Evolutionary conservation across 2,797 vertebrate genomes (phyloP).

Genomic region (Brachyalestes nurse): DNA sequence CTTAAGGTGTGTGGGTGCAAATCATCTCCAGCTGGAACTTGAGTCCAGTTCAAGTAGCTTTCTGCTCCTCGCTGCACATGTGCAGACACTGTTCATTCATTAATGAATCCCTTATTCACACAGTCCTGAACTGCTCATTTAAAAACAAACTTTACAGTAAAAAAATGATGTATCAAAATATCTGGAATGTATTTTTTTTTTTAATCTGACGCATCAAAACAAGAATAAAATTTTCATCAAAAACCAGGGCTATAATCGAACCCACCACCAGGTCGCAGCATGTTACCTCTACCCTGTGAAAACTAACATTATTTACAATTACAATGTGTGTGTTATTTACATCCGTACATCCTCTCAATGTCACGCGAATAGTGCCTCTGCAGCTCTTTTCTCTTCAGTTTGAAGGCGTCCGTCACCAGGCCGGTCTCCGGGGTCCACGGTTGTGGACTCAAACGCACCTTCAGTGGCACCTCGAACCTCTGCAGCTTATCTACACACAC

Average conservation of each 20-base stretch:
- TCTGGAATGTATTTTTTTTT: neutral
- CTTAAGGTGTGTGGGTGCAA: neutral
- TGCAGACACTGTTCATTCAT: too few relatives aligned
- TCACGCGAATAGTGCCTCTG: constrained; percentile 87
- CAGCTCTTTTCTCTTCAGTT: constrained; percentile 88
- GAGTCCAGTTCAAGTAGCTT: constrained; percentile 8
- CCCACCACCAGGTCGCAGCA: constrained; percentile 3
- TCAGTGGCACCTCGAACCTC: constrained; percentile 87
- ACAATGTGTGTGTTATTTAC: constrained; percentile 73
- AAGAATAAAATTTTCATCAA: neutral
- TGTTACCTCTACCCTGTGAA: neutral
- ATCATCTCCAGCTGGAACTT: neutral
- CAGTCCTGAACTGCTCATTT: neutral
- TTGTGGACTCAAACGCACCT: constrained; percentile 85
- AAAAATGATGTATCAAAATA: neutral
- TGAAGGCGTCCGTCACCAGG: constrained; percentile 89
- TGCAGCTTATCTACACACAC: constrained; percentile 82
- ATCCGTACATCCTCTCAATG: constrained; percentile 88
- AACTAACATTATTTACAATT: neutral
- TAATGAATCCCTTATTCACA: neutral
- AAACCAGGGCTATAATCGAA: neutral
- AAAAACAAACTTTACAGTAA: neutral
- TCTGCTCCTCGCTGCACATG: neutral
- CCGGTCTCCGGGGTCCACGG: constrained; percentile 89
- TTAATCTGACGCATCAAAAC: neutral